These are phyloP conservation scores for Cheilosia variabilis DNA, from an alignment of 2,888 invertebrate genomes.

Conservation along the genomic window DNA sequence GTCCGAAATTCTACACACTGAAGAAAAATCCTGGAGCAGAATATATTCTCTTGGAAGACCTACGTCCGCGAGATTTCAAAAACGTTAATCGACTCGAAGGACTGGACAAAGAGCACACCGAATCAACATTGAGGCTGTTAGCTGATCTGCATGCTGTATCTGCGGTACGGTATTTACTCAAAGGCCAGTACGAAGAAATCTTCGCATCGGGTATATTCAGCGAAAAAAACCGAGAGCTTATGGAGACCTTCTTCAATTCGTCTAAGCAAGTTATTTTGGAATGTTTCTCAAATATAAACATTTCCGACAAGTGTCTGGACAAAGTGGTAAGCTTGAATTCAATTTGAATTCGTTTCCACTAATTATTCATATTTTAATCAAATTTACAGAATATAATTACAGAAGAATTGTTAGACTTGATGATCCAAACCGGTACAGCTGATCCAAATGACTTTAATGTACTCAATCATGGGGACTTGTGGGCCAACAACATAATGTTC, in stretches of 20 bases:
- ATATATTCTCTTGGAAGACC: constrained; percentile 81
- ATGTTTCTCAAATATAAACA: constrained; percentile 61
- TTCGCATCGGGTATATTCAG: constrained; percentile 73
- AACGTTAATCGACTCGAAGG: constrained; percentile 80
- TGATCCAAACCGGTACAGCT: constrained; percentile 26
- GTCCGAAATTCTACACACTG: constrained; percentile 79
- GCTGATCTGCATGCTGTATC: constrained; percentile 82
- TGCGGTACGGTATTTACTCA: constrained; percentile 76
- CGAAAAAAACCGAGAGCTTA: constrained; percentile 60
- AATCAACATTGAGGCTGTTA: constrained; percentile 78
- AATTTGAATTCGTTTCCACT: neutral
- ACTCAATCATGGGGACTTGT: constrained; percentile 80
- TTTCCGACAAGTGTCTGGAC: constrained; percentile 76
- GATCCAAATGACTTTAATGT: constrained; percentile 78
- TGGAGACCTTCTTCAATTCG: constrained; percentile 74
- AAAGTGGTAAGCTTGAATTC: constrained; percentile 76
- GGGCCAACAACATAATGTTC: constrained; percentile 81
- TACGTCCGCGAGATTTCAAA: constrained; percentile 79
- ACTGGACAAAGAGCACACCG: constrained; percentile 78
- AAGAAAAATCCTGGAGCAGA: constrained; percentile 77
- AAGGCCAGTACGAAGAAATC: constrained; percentile 76
- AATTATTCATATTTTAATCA: neutral
- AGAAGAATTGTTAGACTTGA: constrained; percentile 50
- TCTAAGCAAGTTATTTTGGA: constrained; percentile 46
- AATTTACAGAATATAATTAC: constrained; percentile 73